Percentiles rank a stretch among this genome's conserved stretches.
These are phyloP conservation scores for Tethya wilhelma DNA, from an alignment of 37 sponge, comb jelly and placozoan genomes.

Conservation along the genomic window DNA sequence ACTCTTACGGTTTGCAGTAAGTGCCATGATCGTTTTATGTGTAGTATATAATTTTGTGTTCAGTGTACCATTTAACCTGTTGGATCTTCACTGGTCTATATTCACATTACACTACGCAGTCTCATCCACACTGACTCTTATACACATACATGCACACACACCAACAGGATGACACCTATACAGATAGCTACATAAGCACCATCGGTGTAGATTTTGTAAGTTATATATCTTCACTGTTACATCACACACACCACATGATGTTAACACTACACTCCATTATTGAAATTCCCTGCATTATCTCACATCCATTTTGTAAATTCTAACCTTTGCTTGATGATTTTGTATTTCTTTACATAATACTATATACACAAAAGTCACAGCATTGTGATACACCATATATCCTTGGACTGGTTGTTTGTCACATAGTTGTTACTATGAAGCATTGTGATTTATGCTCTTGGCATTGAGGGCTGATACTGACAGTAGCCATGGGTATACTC, in stretches of 20 bases:
- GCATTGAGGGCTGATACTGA: too few relatives aligned
- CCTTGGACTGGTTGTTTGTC: too few relatives aligned
- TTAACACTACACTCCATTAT: too few relatives aligned
- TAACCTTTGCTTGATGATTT: not conserved
- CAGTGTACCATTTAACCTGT: not conserved
- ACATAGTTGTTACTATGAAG: too few relatives aligned
- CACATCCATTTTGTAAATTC: too few relatives aligned
- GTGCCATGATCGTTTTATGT: constrained; percentile 1
- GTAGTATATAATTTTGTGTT: not conserved
- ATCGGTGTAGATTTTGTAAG: constrained; percentile 99
- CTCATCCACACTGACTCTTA: not conserved
- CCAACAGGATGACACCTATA: constrained; percentile 96
- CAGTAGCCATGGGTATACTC: too few relatives aligned
- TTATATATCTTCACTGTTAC: not conserved
- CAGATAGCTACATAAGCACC: constrained; percentile 98
- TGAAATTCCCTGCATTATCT: too few relatives aligned
- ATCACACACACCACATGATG: too few relatives aligned
- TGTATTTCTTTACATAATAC: not conserved
- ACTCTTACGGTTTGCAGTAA: constrained; percentile 95
- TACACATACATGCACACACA: not conserved
- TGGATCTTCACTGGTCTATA: not conserved
- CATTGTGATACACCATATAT: not conserved
- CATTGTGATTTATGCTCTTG: too few relatives aligned
- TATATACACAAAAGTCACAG: not conserved
- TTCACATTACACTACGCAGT: not conserved